Evolutionary conservation across 2,888 invertebrate genomes (phyloP), one percentile per base, ranked within the genome.

Genomic region (Lasioglossum malachurum): DNA sequence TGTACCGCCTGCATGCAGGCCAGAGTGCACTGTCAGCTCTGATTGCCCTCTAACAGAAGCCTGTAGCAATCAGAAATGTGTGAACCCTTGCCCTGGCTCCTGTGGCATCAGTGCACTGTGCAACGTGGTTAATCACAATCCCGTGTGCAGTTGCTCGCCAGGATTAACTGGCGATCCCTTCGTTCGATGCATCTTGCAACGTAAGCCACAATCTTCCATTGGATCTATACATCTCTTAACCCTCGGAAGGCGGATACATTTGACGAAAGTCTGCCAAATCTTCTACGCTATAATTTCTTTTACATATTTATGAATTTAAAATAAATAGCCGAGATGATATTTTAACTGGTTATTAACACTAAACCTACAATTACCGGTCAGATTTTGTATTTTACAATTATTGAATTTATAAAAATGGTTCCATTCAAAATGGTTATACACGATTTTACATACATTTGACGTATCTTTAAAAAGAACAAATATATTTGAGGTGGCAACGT

Each of bases 1-100:
- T 46, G 96, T 96, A 77, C 97, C 98, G 83, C 96, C 96, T 46
- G 96, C 96, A 2, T 98, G 98, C 93, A 96, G 97, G 91, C 98
- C 98, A 0, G 98, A 98, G 95, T 98, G 98, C 95, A 97, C 97
- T n/a, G 96, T 98, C 10, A 98, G 97, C 94, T 97, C 98, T 0
- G 98, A 98, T 92, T 98, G 98, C 93, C 96, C 97, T 67, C 96
- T 97, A 88, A 96, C 97, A 88, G 96, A 96, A 93, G 97, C 98
- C 16, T 98, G 98, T 92, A 96, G 97, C 7, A 97, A 97, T 93
- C 97, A 97, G 87, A 98, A 97, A 95, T 98, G 98, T 92, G 96
- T 97, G 19, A 97, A 98, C 92, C 98, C 98, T 64, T 98, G 98
- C 92, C 96, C 96, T 27, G 98, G 98, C 60, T 97, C 97, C 5